Evolutionary conservation across 2,797 vertebrate species (phyloP), one percentile per base, ranked within the genome.

Genomic region (Siniperca undulata): DNA sequence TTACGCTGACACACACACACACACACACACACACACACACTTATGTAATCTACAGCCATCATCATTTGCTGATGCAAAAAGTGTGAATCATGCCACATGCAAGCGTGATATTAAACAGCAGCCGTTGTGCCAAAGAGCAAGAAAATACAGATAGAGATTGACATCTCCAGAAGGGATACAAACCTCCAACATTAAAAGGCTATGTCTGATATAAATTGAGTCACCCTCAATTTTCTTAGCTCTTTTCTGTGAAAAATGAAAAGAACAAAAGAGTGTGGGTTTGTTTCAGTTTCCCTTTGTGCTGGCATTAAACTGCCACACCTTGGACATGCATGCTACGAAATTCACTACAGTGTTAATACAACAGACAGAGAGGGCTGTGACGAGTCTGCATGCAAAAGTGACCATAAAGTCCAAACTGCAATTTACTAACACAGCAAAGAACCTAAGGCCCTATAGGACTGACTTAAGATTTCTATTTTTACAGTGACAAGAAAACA

Each of bases 191-290:
- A 99, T 99, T 97, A 99, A 97, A 96, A 97, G 96, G 97, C 99
- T 99, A 98, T 99, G 99, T 94, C 98, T 99, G 95, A 98, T 96
- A 97, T 99, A 99, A 97, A 99, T 99, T 96, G 97, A 98, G 97
- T 99, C 98, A 96, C 97, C 97, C 97, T 99, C 98, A 97, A 97
- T 97, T 96, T 95, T 99, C 97, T 97, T 98, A 96, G 97, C 96
- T 97, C 96, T 99, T 96, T 97, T 99, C 98, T 99, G 98, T 97
- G 96, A 98, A 97, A 91, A 92, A 90, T 85, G 85, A 90, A 93
- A 91, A 94, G 89, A 93, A 94, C 88, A 92, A 92, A 84, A 77
- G 80, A 68, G 85, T 70, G 88, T 88, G 91, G 88, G 89, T 94
- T 89, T 89, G 77, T 88, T 87, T 92, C 66, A 88, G 90, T 89